Evolutionary conservation across 53 echinoderm and acorn worm species (phyloP).

Genomic region (Temnopleurus reevesii): DNA sequence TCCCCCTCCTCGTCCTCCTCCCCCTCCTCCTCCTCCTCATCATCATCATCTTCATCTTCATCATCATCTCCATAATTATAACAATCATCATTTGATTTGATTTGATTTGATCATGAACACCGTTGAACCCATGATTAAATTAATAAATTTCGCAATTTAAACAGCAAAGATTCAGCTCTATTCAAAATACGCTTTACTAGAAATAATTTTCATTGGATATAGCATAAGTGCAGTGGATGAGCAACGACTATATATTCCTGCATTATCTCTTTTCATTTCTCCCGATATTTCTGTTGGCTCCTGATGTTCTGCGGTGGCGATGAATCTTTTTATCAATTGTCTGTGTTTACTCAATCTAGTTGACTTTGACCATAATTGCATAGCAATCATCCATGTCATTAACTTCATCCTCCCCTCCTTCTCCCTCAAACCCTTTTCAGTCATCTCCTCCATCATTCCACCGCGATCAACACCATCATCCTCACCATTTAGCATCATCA

Average conservation of each 20-base stretch:
- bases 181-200: not conserved
- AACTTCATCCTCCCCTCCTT: not conserved
- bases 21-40: too few species aligned
- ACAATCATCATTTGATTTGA: too few species aligned
- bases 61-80: too few species aligned
- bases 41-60: too few species aligned
- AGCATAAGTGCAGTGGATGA: not conserved
- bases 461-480: not conserved
- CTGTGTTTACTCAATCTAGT: conserved; percentile 23
- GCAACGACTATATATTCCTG: not conserved
- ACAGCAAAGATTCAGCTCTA: not conserved
- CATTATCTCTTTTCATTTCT: not conserved
- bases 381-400: not conserved
- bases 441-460: not conserved
- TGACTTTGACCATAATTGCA: conserved; percentile 22
- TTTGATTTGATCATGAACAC: too few species aligned
- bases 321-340: not conserved
- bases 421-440: not conserved
- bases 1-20: too few species aligned
- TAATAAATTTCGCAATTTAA: too few species aligned
- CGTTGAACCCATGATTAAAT: too few species aligned
- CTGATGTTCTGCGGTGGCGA: conserved; percentile 13
- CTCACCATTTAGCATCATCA: not conserved
- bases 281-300: not conserved
- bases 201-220: not conserved